Evolutionary conservation across 2,888 invertebrate genomes (phyloP), one percentile per base, ranked within the genome.

Genomic region (Euproctis similis): DNA sequence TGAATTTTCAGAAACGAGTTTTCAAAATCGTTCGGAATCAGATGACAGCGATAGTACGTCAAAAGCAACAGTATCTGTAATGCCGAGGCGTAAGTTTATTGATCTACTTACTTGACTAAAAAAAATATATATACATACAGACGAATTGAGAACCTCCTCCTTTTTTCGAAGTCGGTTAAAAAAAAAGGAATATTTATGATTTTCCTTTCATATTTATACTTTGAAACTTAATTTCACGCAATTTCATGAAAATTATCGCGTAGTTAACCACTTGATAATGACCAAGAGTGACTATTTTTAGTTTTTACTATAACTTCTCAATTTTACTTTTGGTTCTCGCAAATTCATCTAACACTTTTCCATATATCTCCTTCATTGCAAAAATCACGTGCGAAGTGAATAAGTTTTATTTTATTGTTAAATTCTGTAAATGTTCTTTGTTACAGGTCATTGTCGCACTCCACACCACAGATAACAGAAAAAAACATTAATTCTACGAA

Each of bases 1-100:
- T 59, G 61, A n/a, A 42, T 56, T 47, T 28, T 40, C 72, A 85
- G 85, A 85, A 52, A 85, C 85, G 4, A 85, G 85, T 39, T 85
- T 85, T 42, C 85, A 85, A 42, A 76, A 58, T 12, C 69, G 84
- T 2, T 85, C 85, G 0, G 85, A 85, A 41, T 85, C 85, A 0
- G 85, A 85, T 35, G 85, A 85, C 53, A 85, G 85, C 28, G 85
- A 85, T 50, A 85, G 85, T 34, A 81, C 85, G 5, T 82, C 84
- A 0, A 85, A 85, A 56, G 80, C 84, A 0, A 78, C 81, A 4
- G 70, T 81, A 4, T 58, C 80, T 12, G 80, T 70, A 1, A 54
- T 69, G 46, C 77, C 80, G 0, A 51, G 81, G 61, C 65, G 82
- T 82, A 61, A 77, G 81, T 72, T n/a, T n/a, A n/a, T n/a, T n/a